Conservation (phyloP, 1,140 invertebrate genomes). For the Atta colombica region DNA sequence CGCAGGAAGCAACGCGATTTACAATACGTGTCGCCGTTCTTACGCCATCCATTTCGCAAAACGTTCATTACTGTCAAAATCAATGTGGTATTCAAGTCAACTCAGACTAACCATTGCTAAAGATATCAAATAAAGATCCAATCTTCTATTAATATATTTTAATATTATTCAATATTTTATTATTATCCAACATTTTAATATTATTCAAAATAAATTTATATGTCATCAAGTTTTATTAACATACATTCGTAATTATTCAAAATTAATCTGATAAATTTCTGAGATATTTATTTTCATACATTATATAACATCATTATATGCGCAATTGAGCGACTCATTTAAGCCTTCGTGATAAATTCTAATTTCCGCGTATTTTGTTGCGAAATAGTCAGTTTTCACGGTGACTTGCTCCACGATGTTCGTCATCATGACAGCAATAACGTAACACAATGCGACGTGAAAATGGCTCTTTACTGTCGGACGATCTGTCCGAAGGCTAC, state of each 20-base stretch:
- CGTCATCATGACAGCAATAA: constrained; percentile 55
- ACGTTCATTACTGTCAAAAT: constrained; percentile 57
- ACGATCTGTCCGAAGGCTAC: constrained; percentile 60
- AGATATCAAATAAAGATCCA: neutral
- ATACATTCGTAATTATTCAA: neutral
- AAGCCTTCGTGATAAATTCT: constrained; percentile 19
- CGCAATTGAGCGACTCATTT: neutral
- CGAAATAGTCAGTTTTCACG: constrained; percentile 51
- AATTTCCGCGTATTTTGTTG: constrained; percentile 53
- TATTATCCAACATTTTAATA: no score
- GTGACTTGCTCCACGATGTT: constrained; percentile 47
- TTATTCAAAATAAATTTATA: neutral
- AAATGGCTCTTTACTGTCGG: constrained; percentile 64
- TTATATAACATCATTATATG: neutral
- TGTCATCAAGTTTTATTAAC: no score
- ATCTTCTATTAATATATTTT: neutral
- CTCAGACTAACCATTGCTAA: constrained; percentile 22
- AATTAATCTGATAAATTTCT: neutral
- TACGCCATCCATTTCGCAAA: constrained; percentile 49
- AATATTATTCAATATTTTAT: neutral
- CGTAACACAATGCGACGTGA: constrained; percentile 57
- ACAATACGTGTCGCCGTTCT: constrained; percentile 43
- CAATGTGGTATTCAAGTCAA: neutral
- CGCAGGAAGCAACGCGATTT: constrained; percentile 46
- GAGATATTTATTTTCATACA: neutral